Percentiles rank a stretch among this genome's conserved stretches.
These are phyloP conservation scores for Liparis tanakae DNA, from an alignment of 2,797 vertebrate species.

Conservation along the genomic window DNA sequence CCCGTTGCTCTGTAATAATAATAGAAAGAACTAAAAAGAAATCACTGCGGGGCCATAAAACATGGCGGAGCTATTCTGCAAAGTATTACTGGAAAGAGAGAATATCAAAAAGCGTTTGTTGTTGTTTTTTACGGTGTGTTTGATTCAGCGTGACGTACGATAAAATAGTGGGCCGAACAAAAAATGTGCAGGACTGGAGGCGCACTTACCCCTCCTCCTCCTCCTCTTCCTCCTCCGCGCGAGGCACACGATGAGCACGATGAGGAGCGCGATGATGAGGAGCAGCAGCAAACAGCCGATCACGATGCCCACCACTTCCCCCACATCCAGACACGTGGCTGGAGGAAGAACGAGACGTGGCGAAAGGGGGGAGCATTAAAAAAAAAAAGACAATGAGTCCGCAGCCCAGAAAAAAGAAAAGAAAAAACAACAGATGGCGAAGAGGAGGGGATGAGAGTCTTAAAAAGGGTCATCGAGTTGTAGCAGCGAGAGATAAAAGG, in stretches of 20 bases:
- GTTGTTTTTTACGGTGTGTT: background rate
- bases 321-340: conserved; percentile 81
- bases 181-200: conserved; percentile 2
- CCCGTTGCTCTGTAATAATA: conserved; percentile 60
- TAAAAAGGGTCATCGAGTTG: conserved; percentile 55
- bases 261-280: conserved; percentile 77
- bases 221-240: conserved; percentile 57
- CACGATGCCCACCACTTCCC: conserved; percentile 88
- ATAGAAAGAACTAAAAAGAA: conserved; percentile 17
- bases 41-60: conserved; percentile 6
- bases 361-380: conserved; percentile 50
- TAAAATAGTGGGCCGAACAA: conserved; percentile 4
- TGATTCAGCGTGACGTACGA: conserved; percentile 1
- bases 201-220: conserved; percentile 65
- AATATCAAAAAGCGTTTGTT: background rate
- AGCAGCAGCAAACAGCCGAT: conserved; percentile 82
- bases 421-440: background rate
- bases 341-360: conserved; percentile 52
- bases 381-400: conserved; percentile 72
- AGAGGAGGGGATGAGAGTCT: conserved; percentile 26
- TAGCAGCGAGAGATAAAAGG: conserved; percentile 34
- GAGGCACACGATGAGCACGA: conserved; percentile 74
- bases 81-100: background rate
- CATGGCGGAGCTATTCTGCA: background rate
- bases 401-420: conserved; percentile 26